phyloP scores from a whole-genome alignment of 2,888 invertebrate species.

The Hirtodrosophila duncani region DNA sequence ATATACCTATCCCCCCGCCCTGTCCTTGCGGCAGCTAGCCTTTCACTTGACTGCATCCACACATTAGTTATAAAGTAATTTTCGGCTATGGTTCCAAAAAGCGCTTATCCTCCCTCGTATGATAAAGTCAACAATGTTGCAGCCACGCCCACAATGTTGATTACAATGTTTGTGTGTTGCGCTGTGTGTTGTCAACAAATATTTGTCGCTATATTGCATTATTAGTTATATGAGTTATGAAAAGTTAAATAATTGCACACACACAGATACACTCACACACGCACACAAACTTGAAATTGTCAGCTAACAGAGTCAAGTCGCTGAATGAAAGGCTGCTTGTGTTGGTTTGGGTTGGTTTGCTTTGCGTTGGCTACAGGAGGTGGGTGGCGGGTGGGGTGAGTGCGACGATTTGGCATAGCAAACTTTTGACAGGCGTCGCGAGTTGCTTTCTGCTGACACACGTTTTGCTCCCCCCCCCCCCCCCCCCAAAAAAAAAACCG shows the following conservation, averaged over 20 bases:
- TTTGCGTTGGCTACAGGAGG: background rate
- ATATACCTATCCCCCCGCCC: too few relatives aligned
- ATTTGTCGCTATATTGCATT: constrained; percentile 63
- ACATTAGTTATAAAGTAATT: constrained; percentile 64
- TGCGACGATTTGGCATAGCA: background rate
- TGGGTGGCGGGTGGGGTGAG: background rate
- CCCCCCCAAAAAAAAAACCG: background rate
- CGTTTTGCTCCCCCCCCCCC: constrained; percentile 28
- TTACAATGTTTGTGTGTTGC: constrained; percentile 17
- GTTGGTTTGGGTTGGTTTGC: background rate
- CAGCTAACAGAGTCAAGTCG: constrained; percentile 4
- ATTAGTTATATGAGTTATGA: constrained; percentile 63
- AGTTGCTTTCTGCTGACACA: constrained; percentile 53
- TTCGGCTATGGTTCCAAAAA: constrained; percentile 35
- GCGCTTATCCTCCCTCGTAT: too few relatives aligned
- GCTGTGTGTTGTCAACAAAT: constrained; percentile 59
- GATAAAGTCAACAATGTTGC: constrained; percentile 63
- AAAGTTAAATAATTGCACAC: constrained; percentile 63
- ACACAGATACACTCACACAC: constrained; percentile 16
- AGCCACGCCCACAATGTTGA: constrained; percentile 17
- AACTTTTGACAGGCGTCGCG: constrained; percentile 32
- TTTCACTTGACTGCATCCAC: constrained; percentile 17
- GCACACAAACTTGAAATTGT: constrained; percentile 13
- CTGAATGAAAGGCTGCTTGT: background rate
- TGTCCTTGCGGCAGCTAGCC: constrained; percentile 1